Percentiles rank a stretch among this genome's conserved stretches.
Conservation (phyloP, 2,113 vertebrate species). For the Sinocyclocheilus maitianheensis region DNA sequence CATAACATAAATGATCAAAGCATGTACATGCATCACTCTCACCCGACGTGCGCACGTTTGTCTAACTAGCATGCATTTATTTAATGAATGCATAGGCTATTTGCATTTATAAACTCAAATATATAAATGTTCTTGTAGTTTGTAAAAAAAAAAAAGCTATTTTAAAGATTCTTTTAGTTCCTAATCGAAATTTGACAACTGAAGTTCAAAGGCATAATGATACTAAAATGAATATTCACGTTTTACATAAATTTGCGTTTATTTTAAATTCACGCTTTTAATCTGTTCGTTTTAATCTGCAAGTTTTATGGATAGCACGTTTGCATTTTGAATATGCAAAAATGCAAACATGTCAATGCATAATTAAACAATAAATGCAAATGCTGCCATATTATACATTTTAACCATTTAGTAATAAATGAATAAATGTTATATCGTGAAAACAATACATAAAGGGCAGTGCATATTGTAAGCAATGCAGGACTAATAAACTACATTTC, state of each 20-base stretch:
- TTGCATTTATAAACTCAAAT: slow-evolving; percentile 1
- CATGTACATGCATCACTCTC: background rate
- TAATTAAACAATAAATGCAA: slow-evolving; percentile 28
- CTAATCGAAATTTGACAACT: background rate
- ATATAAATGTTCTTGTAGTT: background rate
- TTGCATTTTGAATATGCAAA: slow-evolving; percentile 10
- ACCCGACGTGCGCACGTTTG: background rate
- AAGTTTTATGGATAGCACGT: background rate
- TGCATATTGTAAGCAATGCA: background rate
- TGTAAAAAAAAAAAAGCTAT: background rate
- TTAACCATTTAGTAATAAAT: background rate
- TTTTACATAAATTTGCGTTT: slow-evolving; percentile 22
- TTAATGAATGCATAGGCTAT: background rate
- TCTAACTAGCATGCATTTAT: background rate
- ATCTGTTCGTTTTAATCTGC: background rate
- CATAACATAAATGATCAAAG: background rate
- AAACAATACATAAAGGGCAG: background rate
- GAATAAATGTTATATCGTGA: background rate
- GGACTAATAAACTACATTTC: background rate
- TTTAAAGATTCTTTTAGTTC: background rate
- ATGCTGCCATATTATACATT: background rate
- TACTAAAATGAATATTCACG: background rate
- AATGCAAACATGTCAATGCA: background rate
- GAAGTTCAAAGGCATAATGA: background rate
- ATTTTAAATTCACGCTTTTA: background rate